Evolutionary conservation across 2,797 vertebrate genomes (phyloP), one percentile per base, ranked within the genome.

Genomic region (Lepilemur ruficaudatus): DNA sequence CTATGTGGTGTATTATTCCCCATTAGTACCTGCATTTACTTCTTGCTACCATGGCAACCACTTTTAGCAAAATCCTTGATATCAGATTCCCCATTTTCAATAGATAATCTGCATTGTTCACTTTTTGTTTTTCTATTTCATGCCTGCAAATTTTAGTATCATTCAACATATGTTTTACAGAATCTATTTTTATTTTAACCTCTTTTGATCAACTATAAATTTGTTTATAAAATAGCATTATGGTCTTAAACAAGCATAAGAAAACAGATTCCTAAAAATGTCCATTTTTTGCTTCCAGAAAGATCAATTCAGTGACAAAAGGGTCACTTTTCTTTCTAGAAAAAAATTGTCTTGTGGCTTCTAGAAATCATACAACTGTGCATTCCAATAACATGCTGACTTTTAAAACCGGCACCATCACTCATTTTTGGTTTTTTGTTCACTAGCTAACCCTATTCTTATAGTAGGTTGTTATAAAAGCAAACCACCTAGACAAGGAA

Each of bases 31-130:
- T 86, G 50, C 65, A 52, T 94, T 95, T 93, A 89, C 43, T 59
- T 91, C 50, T 94, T 88, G 94, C 43, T 97, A 63, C 97, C 93
- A 97, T 95, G 38, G 78, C 59, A 96, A 97, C 95, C 32, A 69
- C 80, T 96, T 65, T 95, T 25, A 67, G 79, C 48, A 89, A 97
- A 87, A 89, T 94, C 25, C 61, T 94, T 82, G 35, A 86, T 78
- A 82, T 10, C 32, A 94, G 13, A 23, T 91, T 97, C 93, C 76
- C 35, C 55, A 79, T 78, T 96, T 93, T 94, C 63, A 85, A n/a
- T 38, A 93, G 72, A 90, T 72, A 94, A 94, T 86, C 52, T 89
- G n/a, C 32, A 72, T 32, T 78, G 57, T 67, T 41, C 28, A 22
- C 8, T 25, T 61, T 59, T 35, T 17, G 20, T 78, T 38, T 69